Base-by-base conservation (phyloP, 2,113 vertebrate genomes). In the Otolemur garnettii region DNA sequence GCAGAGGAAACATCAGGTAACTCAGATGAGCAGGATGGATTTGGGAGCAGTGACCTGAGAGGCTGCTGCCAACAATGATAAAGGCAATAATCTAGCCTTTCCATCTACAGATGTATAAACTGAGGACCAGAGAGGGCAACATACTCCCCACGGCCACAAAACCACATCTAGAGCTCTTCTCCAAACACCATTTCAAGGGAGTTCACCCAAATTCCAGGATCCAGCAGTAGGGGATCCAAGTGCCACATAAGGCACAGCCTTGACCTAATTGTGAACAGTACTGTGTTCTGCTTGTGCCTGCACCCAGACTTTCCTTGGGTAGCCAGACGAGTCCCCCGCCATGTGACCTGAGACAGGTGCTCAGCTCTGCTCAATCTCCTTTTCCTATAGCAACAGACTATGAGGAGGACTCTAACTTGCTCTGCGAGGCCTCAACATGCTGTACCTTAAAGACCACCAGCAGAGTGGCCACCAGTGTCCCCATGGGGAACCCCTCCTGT, bases 401-500 rank as follows among this genome's bases (percentile, higher is more conserved):
- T 2, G 35, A 42, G 8, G 4, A n/a, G 22, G 13, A 42, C 60
- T 57, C 18, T 15, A n/a, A 21, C 8, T n/a, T 18, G 2, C 55
- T 60, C 8, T 5, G 6, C 68, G 2, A 12, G 24, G 33, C 22
- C 8, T 11, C 66, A 30, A 0, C 15, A 7, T 9, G 0, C 57
- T 42, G 4, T 45, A 11, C 55, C 35, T 18, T 60, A 22, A 12
- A 59, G 74, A 19, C 21, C 26, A 18, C 79, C 22, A 24, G 12
- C 4, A 28, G 50, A 26, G 55, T 9, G 35, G 4, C 59, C 19
- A 0, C 26, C 74, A 5, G 8, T 2, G 3, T 15, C 21, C 50
- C 69, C 22, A 4, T 7, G 9, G 0, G 6, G 28, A 38, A 7
- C 1, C 5, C 4, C 4, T 22, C 35, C 75, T 0, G 2, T n/a